Evolutionary conservation across 2,797 vertebrate genomes (phyloP).

Genomic region (Gallinago stenura): DNA sequence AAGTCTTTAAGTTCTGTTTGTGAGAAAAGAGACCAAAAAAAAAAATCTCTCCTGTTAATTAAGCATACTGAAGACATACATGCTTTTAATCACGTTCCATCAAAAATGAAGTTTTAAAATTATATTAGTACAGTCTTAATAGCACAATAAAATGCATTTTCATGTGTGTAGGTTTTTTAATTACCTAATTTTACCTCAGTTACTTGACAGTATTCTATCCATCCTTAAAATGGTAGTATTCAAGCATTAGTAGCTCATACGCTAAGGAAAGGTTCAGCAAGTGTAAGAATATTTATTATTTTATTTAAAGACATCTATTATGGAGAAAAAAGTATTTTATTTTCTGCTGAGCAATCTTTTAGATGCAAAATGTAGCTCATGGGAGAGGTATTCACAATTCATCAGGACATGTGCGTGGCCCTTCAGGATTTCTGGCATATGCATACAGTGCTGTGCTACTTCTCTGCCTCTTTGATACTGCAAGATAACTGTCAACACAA

Average conservation of each 20-base stretch:
- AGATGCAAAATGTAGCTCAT: not conserved
- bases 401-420: not conserved
- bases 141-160: not conserved
- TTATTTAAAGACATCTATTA: not conserved
- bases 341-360: not conserved
- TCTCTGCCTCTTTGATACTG: not conserved
- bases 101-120: not conserved
- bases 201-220: not conserved
- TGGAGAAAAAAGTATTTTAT: not conserved
- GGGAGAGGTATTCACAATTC: not conserved
- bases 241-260: not conserved
- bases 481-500: constrained; percentile 22
- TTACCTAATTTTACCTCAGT: not conserved
- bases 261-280: not conserved
- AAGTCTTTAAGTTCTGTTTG: not conserved
- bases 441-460: not conserved
- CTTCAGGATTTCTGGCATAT: not conserved
- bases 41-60: not conserved
- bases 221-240: not conserved
- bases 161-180: not conserved
- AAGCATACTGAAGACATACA: not conserved
- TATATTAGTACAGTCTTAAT: not conserved
- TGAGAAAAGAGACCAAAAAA: not conserved
- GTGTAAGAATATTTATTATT: not conserved
- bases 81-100: not conserved